These are phyloP conservation scores for Drosophila ananassae DNA, from an alignment of 1,140 invertebrate genomes.

Conservation along the genomic window DNA sequence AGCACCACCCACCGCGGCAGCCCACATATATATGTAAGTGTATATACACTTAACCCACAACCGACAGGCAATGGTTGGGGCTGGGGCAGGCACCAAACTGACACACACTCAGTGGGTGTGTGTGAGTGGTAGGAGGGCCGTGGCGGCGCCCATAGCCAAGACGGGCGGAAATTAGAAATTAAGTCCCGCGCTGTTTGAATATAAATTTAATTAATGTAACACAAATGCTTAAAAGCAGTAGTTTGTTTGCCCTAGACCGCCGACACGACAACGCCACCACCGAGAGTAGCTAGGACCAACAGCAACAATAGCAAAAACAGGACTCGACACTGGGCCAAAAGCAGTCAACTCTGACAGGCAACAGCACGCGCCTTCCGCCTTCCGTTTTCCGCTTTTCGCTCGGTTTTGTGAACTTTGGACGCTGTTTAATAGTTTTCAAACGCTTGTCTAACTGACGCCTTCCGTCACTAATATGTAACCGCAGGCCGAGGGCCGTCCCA, in stretches of 20 bases:
- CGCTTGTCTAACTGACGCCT: constrained; percentile 79
- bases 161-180: constrained; percentile 83
- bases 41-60: constrained; percentile 39
- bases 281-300: constrained; percentile 7
- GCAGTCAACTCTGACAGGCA: constrained; percentile 69
- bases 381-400: constrained; percentile 46
- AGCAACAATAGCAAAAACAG: constrained; percentile 25
- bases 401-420: constrained; percentile 66
- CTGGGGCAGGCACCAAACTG: neutral
- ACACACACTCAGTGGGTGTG: constrained; percentile 14
- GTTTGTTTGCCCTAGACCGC: constrained; percentile 75
- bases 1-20: constrained; percentile 22
- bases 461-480: constrained; percentile 72
- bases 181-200: constrained; percentile 82
- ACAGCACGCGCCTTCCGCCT: constrained; percentile 69
- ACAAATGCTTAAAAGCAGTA: constrained; percentile 80
- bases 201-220: constrained; percentile 83
- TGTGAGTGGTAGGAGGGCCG: neutral
- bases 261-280: constrained; percentile 34
- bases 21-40: constrained; percentile 9
- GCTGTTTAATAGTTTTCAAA: constrained; percentile 81
- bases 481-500: constrained; percentile 39
- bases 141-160: constrained; percentile 44
- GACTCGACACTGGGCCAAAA: constrained; percentile 23
- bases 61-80: constrained; percentile 11